Base-by-base conservation (phyloP, 1,140 invertebrate genomes). In the Hylyphantes graminicola region DNA sequence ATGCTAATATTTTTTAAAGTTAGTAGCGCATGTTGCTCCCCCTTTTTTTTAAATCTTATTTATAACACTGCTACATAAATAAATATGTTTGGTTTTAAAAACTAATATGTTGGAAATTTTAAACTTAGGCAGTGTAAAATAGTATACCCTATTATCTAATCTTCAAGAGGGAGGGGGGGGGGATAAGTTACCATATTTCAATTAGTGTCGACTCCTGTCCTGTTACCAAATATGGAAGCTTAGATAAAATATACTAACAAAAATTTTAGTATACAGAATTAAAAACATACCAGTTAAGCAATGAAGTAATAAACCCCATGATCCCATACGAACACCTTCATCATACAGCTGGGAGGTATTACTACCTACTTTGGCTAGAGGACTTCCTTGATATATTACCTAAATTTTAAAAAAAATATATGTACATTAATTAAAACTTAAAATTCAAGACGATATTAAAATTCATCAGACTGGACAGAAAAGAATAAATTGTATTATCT, bases 321-420 rank as follows among this genome's bases (percentile, higher is more conserved):
- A 91, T 11, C 90, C 91, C 90, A 91, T 91, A 51, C 91, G 87
- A 0, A 92, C 91, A 8, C 91, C 91, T 83, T 91, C 89, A 86
- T 92, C 90, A 87, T 91, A 92, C 8, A 88, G 85, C 86, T 55
- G 87, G 75, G n/a, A 86, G 64, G 11, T 89, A 87, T 87, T 7
- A 89, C 67, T 82, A 54, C 67, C 90, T 55, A 15, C 65, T 55
- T 57, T 13, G 11, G 72, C 72, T 86, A 90, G 90, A 2, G 91
- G 91, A 70, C 90, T 88, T 2, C 91, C 91, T 13, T 87, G 86
- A 86, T 91, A 92, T 17, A 92, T 89, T 21, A 89, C 89, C 85
- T 86, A 55, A 1, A 81, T 67, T 15, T 35, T 63, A n/a, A 3
- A 64, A 64, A 21, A 64, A n/a, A 19, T 19, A 63, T 63, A 61